Conservation (phyloP, 2,888 invertebrate species). For the Perdita meconis region DNA sequence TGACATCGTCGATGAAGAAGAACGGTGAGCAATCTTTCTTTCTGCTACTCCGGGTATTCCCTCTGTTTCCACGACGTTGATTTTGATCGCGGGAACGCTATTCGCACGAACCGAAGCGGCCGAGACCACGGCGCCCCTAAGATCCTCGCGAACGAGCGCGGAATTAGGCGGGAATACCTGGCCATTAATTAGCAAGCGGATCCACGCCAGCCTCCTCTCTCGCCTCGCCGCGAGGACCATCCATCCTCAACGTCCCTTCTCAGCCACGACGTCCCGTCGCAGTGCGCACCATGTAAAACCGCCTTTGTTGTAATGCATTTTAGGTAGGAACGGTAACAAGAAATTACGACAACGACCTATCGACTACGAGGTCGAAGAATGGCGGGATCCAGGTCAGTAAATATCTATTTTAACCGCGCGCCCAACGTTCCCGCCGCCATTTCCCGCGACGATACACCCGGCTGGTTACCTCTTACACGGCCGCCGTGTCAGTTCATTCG, state of each 20-base stretch:
- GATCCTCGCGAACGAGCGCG: constrained; percentile 42
- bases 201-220: neutral
- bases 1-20: constrained; percentile 87
- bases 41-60: constrained; percentile 9
- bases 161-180: constrained; percentile 60
- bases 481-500: constrained; percentile 52
- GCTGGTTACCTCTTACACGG: constrained; percentile 51
- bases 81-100: constrained; percentile 12
- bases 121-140: constrained; percentile 19
- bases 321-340: constrained; percentile 87
- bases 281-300: constrained; percentile 62
- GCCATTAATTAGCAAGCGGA: constrained; percentile 46
- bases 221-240: constrained; percentile 23
- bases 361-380: constrained; percentile 91
- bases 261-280: constrained; percentile 28
- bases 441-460: constrained; percentile 65
- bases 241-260: constrained; percentile 27
- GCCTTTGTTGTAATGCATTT: constrained; percentile 69
- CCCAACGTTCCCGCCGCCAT: constrained; percentile 54
- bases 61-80: constrained; percentile 32
- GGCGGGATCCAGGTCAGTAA: constrained; percentile 89
- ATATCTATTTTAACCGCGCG: constrained; percentile 68
- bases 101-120: constrained; percentile 3
- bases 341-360: constrained; percentile 85
- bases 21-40: constrained; percentile 85